Base-by-base conservation (phyloP, 2,113 vertebrate genomes). In the Eolophus roseicapilla region DNA sequence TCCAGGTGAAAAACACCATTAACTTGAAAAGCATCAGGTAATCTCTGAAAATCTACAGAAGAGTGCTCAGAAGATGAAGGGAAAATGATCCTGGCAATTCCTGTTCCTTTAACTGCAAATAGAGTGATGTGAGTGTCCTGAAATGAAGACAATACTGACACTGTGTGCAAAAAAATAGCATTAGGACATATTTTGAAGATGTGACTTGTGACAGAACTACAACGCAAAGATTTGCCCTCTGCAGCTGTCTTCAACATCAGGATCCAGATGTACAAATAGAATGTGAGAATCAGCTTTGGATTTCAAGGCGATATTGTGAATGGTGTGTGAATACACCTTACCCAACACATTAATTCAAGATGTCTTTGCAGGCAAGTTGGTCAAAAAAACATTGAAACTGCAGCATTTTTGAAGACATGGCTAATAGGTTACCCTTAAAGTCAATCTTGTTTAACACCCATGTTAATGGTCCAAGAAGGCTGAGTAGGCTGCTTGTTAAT, bases 401-500 rank as follows among this genome's bases (percentile, higher is more conserved):
- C 31, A 71, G 9, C 10, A 8, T 62, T 88, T 93, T 75, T 88
- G 25, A 64, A 59, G 47, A 29, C 0, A 13, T 84, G 24, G 47
- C 18, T 92, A 33, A 76, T 57, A 28, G 24, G 14, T 55, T 78
- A 41, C 29, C 9, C 1, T 86, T 82, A 50, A 9, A 90, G n/a
- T 50, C 33, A n/a, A 24, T 67, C 29, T 52, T 70, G 50, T 90
- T 92, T 88, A 92, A 92, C 21, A 29, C 5, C 24, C 7, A 1
- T 70, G 52, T 79, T 79, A 94, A 77, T 67, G 49, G 11, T n/a
- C 27, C 75, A 77, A 95, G 73, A 71, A 86, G 39, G 43, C 71
- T 95, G 86, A 95, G 29, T 62, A 76, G 35, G n/a, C 35, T 86
- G 25, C 60, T 71, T 93, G 39, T 75, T 86, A 90, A 96, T 71